Evolutionary conservation across 2,113 vertebrate species (phyloP).

Genomic region (Saguinus imperator): DNA sequence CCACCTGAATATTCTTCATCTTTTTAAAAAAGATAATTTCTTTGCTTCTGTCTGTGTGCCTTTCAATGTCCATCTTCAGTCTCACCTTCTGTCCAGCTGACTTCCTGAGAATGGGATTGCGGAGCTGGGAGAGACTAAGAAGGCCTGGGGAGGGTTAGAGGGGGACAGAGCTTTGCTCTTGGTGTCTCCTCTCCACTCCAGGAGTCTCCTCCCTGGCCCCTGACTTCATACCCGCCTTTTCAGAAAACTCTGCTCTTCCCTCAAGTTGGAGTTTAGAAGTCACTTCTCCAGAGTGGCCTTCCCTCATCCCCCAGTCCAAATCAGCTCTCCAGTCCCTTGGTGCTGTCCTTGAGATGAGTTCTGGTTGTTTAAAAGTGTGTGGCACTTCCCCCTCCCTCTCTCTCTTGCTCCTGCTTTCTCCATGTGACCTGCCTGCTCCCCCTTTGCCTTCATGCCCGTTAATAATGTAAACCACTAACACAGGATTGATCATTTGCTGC

Average conservation of each 20-base stretch:
- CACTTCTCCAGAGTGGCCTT: background rate
- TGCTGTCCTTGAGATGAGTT: too few species aligned
- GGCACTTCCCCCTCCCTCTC: too few species aligned
- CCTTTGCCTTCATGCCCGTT: too few species aligned
- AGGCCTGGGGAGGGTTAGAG: background rate
- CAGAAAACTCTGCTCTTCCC: background rate
- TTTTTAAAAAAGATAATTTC: background rate
- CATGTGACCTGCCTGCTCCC: too few species aligned
- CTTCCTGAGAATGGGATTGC: background rate
- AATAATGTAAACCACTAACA: background rate
- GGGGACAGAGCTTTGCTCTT: background rate
- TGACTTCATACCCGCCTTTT: too few species aligned
- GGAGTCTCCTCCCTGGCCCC: background rate
- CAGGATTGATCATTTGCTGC: accelerated
- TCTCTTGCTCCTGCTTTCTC: too few species aligned
- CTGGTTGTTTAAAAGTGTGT: too few species aligned
- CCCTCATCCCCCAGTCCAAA: background rate
- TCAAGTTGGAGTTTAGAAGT: background rate
- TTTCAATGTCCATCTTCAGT: background rate
- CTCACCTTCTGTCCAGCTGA: background rate
- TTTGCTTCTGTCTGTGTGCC: background rate
- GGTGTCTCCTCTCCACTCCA: background rate
- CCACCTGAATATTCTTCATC: background rate
- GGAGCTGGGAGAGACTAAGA: background rate
- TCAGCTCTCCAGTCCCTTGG: background rate